phyloP scores from a whole-genome alignment of 2,113 vertebrate genomes.

The Neolamprologus sp. region DNA sequence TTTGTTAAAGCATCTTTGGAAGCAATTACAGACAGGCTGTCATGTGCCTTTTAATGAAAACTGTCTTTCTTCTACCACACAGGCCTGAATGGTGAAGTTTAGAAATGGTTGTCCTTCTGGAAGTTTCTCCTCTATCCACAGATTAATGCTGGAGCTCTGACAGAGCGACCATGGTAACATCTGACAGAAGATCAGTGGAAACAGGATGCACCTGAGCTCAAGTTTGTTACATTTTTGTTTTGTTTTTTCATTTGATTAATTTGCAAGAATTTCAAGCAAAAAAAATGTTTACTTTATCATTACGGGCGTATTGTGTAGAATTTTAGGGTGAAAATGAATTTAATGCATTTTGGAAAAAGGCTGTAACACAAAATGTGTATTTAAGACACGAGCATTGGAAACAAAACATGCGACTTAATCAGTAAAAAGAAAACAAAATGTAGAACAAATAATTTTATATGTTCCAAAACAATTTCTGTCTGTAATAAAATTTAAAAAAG shows the following conservation, averaged over 20 bases:
- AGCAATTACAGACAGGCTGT: not conserved
- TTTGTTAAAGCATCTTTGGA: not conserved
- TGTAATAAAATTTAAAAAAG: not conserved
- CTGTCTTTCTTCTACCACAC: not conserved
- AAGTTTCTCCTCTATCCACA: not conserved
- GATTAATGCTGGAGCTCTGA: not conserved
- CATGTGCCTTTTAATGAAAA: not conserved
- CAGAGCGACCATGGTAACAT: fast-evolving
- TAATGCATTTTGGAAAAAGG: not conserved
- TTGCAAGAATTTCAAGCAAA: not conserved
- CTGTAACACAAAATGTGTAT: not conserved
- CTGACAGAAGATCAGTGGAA: not conserved
- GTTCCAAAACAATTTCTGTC: not conserved
- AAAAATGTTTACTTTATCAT: not conserved
- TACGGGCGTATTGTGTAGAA: not conserved
- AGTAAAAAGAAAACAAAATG: not conserved
- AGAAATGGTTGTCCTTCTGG: not conserved
- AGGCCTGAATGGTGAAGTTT: not conserved
- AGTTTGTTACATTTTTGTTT: not conserved
- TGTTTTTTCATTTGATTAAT: not conserved
- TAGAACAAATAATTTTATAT: not conserved
- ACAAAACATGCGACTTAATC: fast-evolving
- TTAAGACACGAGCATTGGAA: fast-evolving
- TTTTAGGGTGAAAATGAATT: not conserved
- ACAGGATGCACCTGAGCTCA: not conserved